These are phyloP conservation scores for Motacilla alba DNA, from an alignment of 2,113 vertebrate species.

Conservation along the genomic window DNA sequence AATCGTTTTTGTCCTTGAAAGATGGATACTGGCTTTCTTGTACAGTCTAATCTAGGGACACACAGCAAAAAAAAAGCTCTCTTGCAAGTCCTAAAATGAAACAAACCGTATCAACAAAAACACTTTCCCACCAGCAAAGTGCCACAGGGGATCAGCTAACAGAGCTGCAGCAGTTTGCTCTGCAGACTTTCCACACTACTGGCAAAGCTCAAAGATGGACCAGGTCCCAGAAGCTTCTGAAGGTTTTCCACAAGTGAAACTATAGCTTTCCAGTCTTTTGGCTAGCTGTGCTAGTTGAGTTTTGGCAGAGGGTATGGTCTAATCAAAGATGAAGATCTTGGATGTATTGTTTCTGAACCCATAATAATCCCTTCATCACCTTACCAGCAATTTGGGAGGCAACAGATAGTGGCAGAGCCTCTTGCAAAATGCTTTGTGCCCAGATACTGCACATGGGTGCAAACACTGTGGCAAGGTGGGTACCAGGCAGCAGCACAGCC, in stretches of 20 bases:
- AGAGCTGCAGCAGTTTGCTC: not conserved
- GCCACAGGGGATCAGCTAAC: not conserved
- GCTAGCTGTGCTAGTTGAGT: not conserved
- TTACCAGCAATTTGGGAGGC: not conserved
- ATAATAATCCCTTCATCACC: not conserved
- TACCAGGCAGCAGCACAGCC: not conserved
- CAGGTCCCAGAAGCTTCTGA: not conserved
- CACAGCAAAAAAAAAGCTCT: not conserved
- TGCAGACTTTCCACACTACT: not conserved
- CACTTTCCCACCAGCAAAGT: not conserved
- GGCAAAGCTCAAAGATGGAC: not conserved
- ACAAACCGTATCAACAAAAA: not conserved
- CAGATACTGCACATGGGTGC: fast-evolving
- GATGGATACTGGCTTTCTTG: not conserved
- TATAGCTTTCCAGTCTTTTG: not conserved
- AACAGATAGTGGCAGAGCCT: not conserved
- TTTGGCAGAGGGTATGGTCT: not conserved
- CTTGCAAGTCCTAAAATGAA: not conserved
- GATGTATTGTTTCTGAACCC: not conserved
- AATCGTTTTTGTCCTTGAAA: not conserved
- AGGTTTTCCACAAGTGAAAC: not conserved
- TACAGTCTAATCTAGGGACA: not conserved
- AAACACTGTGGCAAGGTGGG: not conserved
- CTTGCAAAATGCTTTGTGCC: not conserved
- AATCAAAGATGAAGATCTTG: not conserved